Evolutionary conservation across 2,888 invertebrate species (phyloP).

Genomic region (Sialis fuliginosa): DNA sequence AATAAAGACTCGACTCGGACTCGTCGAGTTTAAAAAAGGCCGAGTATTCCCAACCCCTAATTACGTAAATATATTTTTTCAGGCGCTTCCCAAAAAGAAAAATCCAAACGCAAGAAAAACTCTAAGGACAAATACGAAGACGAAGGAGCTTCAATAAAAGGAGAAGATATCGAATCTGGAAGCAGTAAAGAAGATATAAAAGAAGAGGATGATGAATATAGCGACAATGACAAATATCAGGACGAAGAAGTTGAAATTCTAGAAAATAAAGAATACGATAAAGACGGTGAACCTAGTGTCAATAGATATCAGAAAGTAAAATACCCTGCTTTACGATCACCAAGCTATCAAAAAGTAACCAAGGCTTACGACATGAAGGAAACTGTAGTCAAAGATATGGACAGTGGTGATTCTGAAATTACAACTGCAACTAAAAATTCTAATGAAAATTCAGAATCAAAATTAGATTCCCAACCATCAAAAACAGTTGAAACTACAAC

Average conservation of each 20-base stretch:
- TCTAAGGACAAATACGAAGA: slow-evolving; percentile 15
- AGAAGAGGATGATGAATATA: slow-evolving; percentile 13
- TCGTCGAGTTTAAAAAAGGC: no score
- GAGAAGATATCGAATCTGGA: slow-evolving; percentile 16
- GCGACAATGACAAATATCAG: slow-evolving; percentile 21
- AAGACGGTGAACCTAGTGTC: not conserved
- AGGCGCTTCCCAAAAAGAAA: slow-evolving; percentile 24
- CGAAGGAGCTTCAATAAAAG: slow-evolving; percentile 19
- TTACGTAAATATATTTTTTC: no score
- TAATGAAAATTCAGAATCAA: not conserved
- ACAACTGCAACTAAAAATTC: not conserved
- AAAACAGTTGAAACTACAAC: not conserved
- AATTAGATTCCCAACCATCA: not conserved
- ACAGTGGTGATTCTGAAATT: slow-evolving; percentile 16
- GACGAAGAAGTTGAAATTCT: slow-evolving; percentile 23
- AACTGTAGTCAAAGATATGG: slow-evolving; percentile 16
- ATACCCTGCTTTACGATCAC: slow-evolving; percentile 12
- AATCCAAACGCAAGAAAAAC: slow-evolving; percentile 28
- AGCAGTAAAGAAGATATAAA: slow-evolving; percentile 12
- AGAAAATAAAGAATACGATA: slow-evolving; percentile 18
- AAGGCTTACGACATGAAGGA: slow-evolving; percentile 11
- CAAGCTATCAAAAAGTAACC: not conserved
- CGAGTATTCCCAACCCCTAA: no score
- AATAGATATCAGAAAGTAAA: slow-evolving; percentile 1
- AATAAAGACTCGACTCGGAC: no score